Base-by-base conservation (phyloP, 2,113 vertebrate species). In the Erythrocebus patas region DNA sequence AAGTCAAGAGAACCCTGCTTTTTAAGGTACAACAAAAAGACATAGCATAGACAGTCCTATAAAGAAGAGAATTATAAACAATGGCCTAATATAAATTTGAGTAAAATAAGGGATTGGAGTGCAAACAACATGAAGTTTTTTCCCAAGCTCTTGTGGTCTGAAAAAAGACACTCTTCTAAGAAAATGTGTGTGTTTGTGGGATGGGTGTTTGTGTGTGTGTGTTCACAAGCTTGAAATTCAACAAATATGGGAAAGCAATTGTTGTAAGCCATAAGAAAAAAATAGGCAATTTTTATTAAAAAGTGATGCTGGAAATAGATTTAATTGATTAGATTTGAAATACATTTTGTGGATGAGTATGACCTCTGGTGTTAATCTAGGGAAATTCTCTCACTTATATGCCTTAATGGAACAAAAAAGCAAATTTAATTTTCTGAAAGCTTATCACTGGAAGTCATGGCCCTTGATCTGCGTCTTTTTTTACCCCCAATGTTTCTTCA, bases 301-400 rank as follows among this genome's bases (percentile, higher is more conserved):
- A 59, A 95, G 91, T 3, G 11, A 79, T 55, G 48, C 13, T 95
- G 55, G 61, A 84, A 97, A 97, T 81, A 27, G 5, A 23, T 43
- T 81, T 92, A 89, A 48, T 10, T 96, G 52, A 97, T 68, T 82
- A 48, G 17, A 91, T 97, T 97, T 75, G n/a, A 85, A 93, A 95
- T 72, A 88, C 82, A 95, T 93, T 97, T 80, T 93, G 94, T 95
- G 98, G 97, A 96, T 97, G 93, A 98, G 97, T 98, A 98, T 98
- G 98, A 98, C 98, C 98, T 98, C 98, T 98, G 98, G 98, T 98
- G 98, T 99, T 99, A 98, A 98, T 98, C 84, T 95, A 0, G 25
- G 93, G 98, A 97, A 98, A 97, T 97, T 95, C 96, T 52, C 82
- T 84, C 96, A 95, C 40, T 98, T 96, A 86, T 23, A 76, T 96